phyloP scores from a whole-genome alignment of 1,140 invertebrate genomes.

The Bathynomus jamesi region DNA sequence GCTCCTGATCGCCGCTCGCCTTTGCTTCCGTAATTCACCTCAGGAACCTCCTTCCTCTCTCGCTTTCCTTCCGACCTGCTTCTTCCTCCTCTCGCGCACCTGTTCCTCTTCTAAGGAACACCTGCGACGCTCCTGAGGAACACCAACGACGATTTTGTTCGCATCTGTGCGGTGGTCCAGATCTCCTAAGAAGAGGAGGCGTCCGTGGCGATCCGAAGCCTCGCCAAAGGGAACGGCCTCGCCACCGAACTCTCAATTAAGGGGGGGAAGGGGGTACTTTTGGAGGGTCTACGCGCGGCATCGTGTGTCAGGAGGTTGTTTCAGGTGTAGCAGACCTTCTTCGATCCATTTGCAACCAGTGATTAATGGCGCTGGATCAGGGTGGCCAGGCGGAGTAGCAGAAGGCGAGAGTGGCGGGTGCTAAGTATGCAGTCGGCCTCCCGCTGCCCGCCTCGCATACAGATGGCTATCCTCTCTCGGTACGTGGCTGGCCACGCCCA shows the following conservation, averaged over 20 bases:
- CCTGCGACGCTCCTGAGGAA: background rate
- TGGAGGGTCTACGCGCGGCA: background rate
- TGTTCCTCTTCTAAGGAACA: background rate
- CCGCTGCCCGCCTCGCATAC: background rate
- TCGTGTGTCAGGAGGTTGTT: background rate
- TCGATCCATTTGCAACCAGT: background rate
- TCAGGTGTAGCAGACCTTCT: background rate
- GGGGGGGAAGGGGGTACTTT: background rate
- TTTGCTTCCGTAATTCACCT: background rate
- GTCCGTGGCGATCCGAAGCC: background rate
- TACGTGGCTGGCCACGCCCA: background rate
- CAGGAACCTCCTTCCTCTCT: background rate
- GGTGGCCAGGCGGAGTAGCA: background rate
- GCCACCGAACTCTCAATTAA: background rate
- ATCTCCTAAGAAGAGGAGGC: background rate
- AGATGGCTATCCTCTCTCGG: background rate
- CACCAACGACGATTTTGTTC: background rate
- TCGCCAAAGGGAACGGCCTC: background rate
- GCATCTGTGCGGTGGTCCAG: background rate
- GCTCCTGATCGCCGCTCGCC: background rate
- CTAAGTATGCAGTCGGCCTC: background rate
- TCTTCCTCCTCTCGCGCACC: background rate
- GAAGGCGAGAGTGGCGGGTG: background rate
- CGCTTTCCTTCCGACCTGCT: background rate
- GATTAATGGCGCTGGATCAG: background rate